phyloP scores from a whole-genome alignment of 2,888 invertebrate species.

The Alloplasta piceator region DNA sequence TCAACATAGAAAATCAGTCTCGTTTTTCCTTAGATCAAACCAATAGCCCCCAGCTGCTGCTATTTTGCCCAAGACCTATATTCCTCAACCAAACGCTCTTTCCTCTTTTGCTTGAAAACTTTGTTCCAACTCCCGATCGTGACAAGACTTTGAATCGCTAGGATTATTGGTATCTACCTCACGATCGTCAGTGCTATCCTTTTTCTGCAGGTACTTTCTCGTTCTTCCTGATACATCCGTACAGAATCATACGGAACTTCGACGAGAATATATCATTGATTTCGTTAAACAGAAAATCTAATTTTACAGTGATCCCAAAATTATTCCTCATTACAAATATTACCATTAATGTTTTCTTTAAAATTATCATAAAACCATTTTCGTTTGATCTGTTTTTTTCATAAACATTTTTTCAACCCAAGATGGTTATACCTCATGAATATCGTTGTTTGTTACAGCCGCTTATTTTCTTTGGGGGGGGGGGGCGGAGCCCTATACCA shows the following conservation, averaged over 20 bases:
- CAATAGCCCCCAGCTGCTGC: slow-evolving; percentile 7
- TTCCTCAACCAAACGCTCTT: slow-evolving; percentile 58
- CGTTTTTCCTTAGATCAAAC: slow-evolving; percentile 55
- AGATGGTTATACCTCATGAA: too few relatives aligned
- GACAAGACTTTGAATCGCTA: slow-evolving; percentile 63
- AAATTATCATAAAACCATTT: too few relatives aligned
- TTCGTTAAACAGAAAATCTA: background rate
- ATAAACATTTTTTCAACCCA: too few relatives aligned
- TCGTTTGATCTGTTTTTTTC: too few relatives aligned
- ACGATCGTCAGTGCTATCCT: slow-evolving; percentile 46
- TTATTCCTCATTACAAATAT: slow-evolving; percentile 20
- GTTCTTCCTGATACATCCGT: slow-evolving; percentile 19
- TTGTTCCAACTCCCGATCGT: slow-evolving; percentile 66
- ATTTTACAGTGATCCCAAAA: background rate
- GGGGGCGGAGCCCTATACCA: too few relatives aligned
- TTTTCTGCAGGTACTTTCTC: slow-evolving; percentile 28
- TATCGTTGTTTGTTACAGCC: too few relatives aligned
- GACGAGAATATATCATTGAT: slow-evolving; percentile 29
- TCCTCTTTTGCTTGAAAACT: slow-evolving; percentile 58
- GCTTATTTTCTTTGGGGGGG: too few relatives aligned
- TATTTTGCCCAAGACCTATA: slow-evolving; percentile 18
- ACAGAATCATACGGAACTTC: background rate
- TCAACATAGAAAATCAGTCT: slow-evolving; percentile 66
- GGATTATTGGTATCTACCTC: slow-evolving; percentile 61
- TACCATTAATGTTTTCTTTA: too few relatives aligned